Conservation (phyloP, 2,797 vertebrate species). For the Cyclopterus lumpus region DNA sequence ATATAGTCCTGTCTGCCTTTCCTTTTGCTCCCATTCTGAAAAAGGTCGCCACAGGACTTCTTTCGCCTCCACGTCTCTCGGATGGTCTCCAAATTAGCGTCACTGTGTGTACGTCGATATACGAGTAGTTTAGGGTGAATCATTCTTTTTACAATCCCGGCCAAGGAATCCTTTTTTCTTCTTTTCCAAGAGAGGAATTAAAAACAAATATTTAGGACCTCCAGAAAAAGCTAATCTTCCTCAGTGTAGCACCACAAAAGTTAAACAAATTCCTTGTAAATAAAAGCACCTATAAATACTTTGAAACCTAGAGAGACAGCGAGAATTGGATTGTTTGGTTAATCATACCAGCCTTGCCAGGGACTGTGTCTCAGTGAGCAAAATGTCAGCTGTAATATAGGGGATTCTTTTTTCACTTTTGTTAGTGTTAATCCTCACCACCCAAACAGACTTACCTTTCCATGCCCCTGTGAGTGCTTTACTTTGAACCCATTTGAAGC, state of each 20-base stretch:
- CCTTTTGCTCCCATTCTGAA: constrained; percentile 88
- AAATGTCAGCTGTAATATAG: constrained; percentile 64
- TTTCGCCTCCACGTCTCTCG: constrained; percentile 83
- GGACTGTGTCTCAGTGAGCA: constrained; percentile 49
- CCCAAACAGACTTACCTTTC: constrained; percentile 73
- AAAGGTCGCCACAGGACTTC: constrained; percentile 92
- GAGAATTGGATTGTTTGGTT: constrained; percentile 19
- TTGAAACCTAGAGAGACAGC: constrained; percentile 17
- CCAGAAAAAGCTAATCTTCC: constrained; percentile 7
- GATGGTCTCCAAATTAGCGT: constrained; percentile 72
- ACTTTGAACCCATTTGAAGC: constrained; percentile 43
- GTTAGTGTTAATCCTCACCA: constrained; percentile 70
- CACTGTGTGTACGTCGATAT: constrained; percentile 82
- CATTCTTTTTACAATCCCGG: constrained; percentile 75
- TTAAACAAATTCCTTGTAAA: constrained; percentile 3
- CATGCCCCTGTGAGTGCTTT: constrained; percentile 40
- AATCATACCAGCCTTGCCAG: constrained; percentile 22
- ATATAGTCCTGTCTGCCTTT: constrained; percentile 75
- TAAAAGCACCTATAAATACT: constrained; percentile 8
- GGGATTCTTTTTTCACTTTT: constrained; percentile 37
- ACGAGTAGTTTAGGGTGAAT: constrained; percentile 91
- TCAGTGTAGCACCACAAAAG: not conserved
- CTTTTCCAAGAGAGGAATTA: constrained; percentile 14
- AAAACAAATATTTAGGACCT: constrained; percentile 28
- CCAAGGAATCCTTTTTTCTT: constrained; percentile 16